phyloP scores from a whole-genome alignment of 2,113 vertebrate genomes.

The Phaetusa simplex region DNA sequence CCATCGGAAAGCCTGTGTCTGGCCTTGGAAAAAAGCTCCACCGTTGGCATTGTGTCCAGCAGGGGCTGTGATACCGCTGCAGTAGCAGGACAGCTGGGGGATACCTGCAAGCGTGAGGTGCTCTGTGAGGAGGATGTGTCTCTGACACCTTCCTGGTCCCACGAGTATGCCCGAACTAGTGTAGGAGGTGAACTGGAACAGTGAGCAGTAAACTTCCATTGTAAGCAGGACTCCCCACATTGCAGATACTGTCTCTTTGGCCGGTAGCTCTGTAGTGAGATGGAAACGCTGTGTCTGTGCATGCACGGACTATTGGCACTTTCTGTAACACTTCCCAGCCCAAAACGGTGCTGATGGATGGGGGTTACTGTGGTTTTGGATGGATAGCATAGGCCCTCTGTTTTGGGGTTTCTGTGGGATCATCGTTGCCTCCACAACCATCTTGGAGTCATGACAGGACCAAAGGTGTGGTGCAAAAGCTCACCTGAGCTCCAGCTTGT shows the following conservation, averaged over 20 bases:
- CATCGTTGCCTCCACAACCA: neutral
- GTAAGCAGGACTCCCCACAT: neutral
- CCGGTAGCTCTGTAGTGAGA: neutral
- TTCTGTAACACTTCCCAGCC: neutral
- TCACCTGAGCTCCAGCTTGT: neutral
- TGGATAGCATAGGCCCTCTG: neutral
- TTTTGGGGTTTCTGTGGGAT: neutral
- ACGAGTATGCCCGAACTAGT: neutral
- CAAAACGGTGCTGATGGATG: accelerated
- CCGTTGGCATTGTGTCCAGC: accelerated
- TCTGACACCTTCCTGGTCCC: neutral
- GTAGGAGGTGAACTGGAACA: neutral
- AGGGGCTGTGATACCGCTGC: neutral
- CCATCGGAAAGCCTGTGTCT: neutral
- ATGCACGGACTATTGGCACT: accelerated
- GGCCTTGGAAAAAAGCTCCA: neutral
- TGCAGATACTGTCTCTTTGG: neutral
- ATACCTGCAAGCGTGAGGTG: neutral
- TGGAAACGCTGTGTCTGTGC: neutral
- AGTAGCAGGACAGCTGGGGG: accelerated
- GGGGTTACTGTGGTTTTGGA: neutral
- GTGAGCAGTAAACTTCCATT: neutral
- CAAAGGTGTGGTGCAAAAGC: neutral
- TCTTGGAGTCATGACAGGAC: neutral
- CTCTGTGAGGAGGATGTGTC: neutral